phyloP scores from a whole-genome alignment of 2,113 vertebrate genomes.

The Ictalurus furcatus region DNA sequence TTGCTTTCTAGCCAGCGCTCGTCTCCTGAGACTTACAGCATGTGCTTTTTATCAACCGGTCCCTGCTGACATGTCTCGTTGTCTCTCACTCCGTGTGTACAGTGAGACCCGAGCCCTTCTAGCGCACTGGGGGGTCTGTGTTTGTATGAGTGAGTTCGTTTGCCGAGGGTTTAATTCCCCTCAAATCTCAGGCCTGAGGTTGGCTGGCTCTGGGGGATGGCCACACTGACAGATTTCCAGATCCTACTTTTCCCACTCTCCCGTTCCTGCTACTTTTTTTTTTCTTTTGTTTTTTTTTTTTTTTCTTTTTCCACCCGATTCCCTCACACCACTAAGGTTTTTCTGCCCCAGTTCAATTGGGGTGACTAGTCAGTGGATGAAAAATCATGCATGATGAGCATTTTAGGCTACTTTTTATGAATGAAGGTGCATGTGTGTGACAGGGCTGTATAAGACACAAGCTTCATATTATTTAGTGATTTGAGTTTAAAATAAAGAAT shows the following conservation, averaged over 20 bases:
- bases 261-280: slow-evolving; percentile 25
- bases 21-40: background rate
- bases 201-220: slow-evolving; percentile 52
- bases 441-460: background rate
- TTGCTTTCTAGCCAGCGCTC: background rate
- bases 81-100: slow-evolving; percentile 30
- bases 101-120: slow-evolving; percentile 42
- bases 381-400: background rate
- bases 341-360: slow-evolving; percentile 16
- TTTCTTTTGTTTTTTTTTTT: slow-evolving; percentile 2
- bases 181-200: slow-evolving; percentile 64
- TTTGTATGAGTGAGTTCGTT: slow-evolving; percentile 53
- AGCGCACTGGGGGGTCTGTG: slow-evolving; percentile 35
- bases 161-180: slow-evolving; percentile 53
- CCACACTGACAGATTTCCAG: slow-evolving; percentile 58
- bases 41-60: slow-evolving; percentile 27
- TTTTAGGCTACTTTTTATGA: background rate
- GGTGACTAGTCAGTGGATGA: background rate
- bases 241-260: slow-evolving; percentile 46
- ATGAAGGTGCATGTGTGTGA: background rate
- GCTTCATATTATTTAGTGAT: background rate
- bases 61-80: slow-evolving; percentile 15
- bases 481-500: background rate
- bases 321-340: slow-evolving; percentile 35
- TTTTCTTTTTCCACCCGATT: slow-evolving; percentile 12